A percentile compares a stretch with the other conserved stretches of the same genome.
Evolutionary conservation across 92 coral and sea anemone species (phyloP).

Genomic region (Phenganax stokvisi): DNA sequence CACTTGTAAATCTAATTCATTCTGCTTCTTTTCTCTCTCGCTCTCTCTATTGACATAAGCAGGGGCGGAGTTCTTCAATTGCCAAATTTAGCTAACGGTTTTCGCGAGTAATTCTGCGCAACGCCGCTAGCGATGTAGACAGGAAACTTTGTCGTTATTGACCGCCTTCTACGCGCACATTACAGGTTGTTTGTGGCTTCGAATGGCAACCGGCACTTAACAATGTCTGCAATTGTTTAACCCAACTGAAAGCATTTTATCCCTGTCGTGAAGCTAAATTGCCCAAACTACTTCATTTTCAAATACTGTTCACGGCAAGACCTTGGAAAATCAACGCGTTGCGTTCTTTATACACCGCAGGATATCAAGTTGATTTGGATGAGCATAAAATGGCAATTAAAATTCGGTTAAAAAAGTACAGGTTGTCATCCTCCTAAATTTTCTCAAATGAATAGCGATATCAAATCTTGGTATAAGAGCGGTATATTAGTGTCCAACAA

Average conservation of each 20-base stretch:
- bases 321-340: slow-evolving; percentile 20
- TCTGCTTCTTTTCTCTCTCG: slow-evolving; percentile 9
- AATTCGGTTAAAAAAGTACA: slow-evolving; percentile 30
- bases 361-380: slow-evolving; percentile 34
- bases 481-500: slow-evolving; percentile 27
- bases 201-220: slow-evolving; percentile 29
- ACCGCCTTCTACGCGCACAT: slow-evolving; percentile 5
- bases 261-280: slow-evolving; percentile 20
- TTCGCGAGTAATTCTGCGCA: slow-evolving; percentile 10
- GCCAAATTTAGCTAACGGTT: slow-evolving; percentile 46
- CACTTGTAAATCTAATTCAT: slow-evolving; percentile 39
- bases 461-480: not conserved
- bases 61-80: slow-evolving; percentile 43
- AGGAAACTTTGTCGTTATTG: slow-evolving; percentile 13
- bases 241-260: slow-evolving; percentile 14
- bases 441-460: slow-evolving; percentile 22
- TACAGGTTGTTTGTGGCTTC: slow-evolving; percentile 28
- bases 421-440: slow-evolving; percentile 6
- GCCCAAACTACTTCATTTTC: not conserved
- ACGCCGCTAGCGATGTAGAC: not conserved
- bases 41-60: slow-evolving; percentile 38
- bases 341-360: slow-evolving; percentile 23
- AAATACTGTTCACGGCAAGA: slow-evolving; percentile 11
- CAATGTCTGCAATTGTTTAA: slow-evolving; percentile 34
- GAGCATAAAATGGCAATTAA: slow-evolving; percentile 40